phyloP scores from a whole-genome alignment of 2,113 vertebrate species.

The Oryzias javanicus region DNA sequence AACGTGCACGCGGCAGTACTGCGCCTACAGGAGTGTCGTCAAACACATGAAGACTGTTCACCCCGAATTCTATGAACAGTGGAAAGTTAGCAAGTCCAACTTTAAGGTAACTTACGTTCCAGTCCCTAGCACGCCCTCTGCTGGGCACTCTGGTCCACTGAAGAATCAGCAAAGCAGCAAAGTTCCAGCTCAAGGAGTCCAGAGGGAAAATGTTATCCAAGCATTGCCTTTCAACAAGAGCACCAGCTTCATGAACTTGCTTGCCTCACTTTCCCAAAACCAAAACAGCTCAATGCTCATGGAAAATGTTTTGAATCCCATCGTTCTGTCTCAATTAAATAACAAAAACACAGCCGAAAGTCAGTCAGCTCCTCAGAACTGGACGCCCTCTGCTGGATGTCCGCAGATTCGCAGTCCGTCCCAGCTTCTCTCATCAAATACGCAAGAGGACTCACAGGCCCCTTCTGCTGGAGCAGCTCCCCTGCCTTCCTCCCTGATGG shows the following conservation, averaged over 20 bases:
- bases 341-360: constrained; percentile 31
- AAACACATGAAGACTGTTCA: constrained; percentile 95
- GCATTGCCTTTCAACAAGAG: constrained; percentile 34
- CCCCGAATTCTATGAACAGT: constrained; percentile 87
- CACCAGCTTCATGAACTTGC: constrained; percentile 58
- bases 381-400: constrained; percentile 38
- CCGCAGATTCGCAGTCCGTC: constrained; percentile 43
- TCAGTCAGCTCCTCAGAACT: constrained; percentile 26
- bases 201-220: constrained; percentile 74
- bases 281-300: constrained; percentile 79
- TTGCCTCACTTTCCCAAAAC: constrained; percentile 69
- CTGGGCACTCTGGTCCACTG: constrained; percentile 70
- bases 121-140: constrained; percentile 53
- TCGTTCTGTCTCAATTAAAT: constrained; percentile 78
- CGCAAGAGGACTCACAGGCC: constrained; percentile 52
- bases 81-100: constrained; percentile 84
- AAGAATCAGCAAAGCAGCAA: constrained; percentile 62
- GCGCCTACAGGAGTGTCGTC: constrained; percentile 88
- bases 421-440: constrained; percentile 41
- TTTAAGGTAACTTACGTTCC: constrained; percentile 75
- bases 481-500: constrained; percentile 65
- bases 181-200: constrained; percentile 50
- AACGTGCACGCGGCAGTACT: constrained; percentile 87
- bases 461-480: constrained; percentile 69
- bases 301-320: constrained; percentile 78